Evolutionary conservation across 2,797 vertebrate species (phyloP).

Genomic region (Falco columbarius): DNA sequence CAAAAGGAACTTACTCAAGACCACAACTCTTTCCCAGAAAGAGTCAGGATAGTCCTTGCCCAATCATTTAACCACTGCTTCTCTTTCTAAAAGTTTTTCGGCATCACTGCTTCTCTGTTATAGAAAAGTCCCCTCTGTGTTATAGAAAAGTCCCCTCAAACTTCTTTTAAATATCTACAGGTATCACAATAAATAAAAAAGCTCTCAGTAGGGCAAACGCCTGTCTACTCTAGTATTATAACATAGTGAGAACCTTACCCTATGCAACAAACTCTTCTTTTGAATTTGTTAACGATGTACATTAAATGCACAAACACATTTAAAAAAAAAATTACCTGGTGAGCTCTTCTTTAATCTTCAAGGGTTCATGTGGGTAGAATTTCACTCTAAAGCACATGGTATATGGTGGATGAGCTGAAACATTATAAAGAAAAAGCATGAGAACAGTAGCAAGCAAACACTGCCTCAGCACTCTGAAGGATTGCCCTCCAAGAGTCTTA

Average conservation of each 20-base stretch:
- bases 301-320: conserved; percentile 60
- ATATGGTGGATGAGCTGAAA: conserved; percentile 95
- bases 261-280: neutral
- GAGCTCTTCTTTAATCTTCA: conserved; percentile 99
- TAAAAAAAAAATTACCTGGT: conserved; percentile 86
- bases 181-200: neutral
- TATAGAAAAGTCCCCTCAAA: conserved; percentile 16
- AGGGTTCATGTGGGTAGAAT: conserved; percentile 96
- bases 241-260: neutral
- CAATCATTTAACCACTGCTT: neutral
- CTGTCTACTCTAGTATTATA: neutral
- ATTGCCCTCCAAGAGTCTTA: neutral
- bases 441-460: conserved; percentile 71
- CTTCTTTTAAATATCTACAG: neutral
- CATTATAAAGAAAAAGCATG: conserved; percentile 75
- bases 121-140: neutral
- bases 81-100: neutral
- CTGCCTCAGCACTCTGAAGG: conserved; percentile 15
- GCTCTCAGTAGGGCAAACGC: neutral
- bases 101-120: neutral
- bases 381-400: conserved; percentile 99
- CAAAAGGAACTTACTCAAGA: neutral
- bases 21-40: neutral
- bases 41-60: neutral
- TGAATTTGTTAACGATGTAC: neutral